Evolutionary conservation across 2,797 vertebrate species (phyloP).

Genomic region (Falco naumanni): DNA sequence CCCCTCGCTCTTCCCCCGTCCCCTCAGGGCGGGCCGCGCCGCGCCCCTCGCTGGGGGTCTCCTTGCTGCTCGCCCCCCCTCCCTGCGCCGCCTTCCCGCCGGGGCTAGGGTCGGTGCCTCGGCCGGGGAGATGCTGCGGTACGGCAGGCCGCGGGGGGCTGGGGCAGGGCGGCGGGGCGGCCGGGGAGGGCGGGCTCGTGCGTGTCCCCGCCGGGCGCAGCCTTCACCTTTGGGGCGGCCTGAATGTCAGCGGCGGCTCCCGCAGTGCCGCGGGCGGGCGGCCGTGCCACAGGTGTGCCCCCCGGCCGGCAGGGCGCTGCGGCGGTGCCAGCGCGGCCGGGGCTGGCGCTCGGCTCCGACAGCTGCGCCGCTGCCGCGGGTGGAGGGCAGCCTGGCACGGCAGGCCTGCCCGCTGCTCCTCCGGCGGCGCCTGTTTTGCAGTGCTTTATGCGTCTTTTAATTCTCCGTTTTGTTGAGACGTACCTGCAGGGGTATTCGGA

Average conservation of each 20-base stretch:
- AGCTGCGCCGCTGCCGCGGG: not conserved
- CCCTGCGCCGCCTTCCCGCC: not conserved
- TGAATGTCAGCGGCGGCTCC: not conserved
- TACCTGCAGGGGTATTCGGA: rapidly evolving
- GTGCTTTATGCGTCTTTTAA: rapidly evolving
- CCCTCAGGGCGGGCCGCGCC: not conserved
- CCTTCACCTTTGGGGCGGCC: not conserved
- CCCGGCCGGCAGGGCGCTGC: not conserved
- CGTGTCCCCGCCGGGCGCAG: not conserved
- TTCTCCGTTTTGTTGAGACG: rapidly evolving
- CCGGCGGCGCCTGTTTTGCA: not conserved
- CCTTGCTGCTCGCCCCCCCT: no score
- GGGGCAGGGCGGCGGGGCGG: not conserved
- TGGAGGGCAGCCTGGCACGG: rapidly evolving
- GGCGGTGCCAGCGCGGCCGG: not conserved
- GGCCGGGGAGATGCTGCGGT: not conserved
- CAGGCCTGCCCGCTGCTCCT: not conserved
- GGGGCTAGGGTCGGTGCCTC: not conserved
- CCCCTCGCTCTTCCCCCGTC: no score
- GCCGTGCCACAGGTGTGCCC: not conserved
- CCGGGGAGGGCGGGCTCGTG: not conserved
- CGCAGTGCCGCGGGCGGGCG: not conserved
- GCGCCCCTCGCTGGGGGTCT: not conserved
- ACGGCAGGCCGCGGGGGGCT: not conserved
- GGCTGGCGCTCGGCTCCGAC: not conserved